Percentiles rank a stretch among this genome's conserved stretches.
Conservation (phyloP, 2,113 vertebrate species). For the Neomonachus schauinslandi region DNA sequence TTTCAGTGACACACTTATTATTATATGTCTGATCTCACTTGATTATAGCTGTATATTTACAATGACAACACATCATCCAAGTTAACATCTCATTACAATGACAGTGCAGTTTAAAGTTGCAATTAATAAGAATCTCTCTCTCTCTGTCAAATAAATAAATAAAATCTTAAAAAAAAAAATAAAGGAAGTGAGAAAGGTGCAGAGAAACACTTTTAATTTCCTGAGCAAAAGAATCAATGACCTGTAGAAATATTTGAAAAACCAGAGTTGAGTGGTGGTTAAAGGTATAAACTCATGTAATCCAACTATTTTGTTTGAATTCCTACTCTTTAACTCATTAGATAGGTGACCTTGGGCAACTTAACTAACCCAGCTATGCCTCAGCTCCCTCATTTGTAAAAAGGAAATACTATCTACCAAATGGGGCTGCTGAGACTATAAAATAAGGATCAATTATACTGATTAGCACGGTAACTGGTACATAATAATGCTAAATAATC, state of each 20-base stretch:
- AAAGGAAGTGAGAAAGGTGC: not conserved
- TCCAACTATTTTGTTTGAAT: not conserved
- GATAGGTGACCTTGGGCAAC: not conserved
- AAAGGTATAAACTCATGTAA: not conserved
- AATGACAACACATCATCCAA: not conserved
- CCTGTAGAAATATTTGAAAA: slow-evolving; percentile 7
- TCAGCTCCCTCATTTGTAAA: slow-evolving; percentile 24
- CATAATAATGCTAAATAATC: slow-evolving; percentile 14
- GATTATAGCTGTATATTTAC: not conserved
- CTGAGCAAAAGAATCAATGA: slow-evolving; percentile 33
- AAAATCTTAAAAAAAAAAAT: not conserved
- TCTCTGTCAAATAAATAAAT: not conserved
- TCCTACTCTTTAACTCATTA: not conserved
- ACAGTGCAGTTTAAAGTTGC: not conserved
- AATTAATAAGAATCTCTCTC: not conserved
- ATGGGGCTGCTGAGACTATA: not conserved
- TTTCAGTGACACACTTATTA: not conserved
- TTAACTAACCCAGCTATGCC: not conserved
- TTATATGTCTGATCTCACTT: slow-evolving; percentile 12
- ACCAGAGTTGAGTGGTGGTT: not conserved
- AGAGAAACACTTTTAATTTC: slow-evolving; percentile 38
- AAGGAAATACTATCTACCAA: not conserved
- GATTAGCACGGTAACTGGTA: not conserved
- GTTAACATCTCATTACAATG: not conserved
- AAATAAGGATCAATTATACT: not conserved